Conservation (phyloP, 30 jellyfish, hydroid and myxozoan genomes). For the Calvadosia cruxmelitensis region DNA sequence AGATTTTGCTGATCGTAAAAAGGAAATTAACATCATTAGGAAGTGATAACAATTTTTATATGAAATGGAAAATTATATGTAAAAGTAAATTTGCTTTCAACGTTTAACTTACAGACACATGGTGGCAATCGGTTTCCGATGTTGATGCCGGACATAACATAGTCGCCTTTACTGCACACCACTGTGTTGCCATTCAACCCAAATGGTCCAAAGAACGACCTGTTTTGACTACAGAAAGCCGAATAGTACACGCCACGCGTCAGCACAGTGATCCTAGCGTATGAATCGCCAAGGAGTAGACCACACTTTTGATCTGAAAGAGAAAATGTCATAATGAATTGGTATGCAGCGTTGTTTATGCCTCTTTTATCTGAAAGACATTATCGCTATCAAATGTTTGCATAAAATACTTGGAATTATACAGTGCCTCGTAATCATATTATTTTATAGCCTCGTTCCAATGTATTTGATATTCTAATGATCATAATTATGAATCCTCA, state of each 20-base stretch:
- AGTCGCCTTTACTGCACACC: background rate
- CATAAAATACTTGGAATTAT: no score
- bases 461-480: no score
- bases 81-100: constrained; percentile 1
- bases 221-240: constrained; percentile 23
- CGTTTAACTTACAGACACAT: constrained; percentile 59
- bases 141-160: background rate
- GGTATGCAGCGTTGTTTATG: background rate
- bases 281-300: constrained; percentile 10
- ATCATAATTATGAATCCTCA: no score
- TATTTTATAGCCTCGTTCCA: no score
- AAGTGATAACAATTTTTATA: no score
- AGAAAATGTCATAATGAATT: background rate
- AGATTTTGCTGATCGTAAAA: no score
- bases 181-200: constrained; percentile 3
- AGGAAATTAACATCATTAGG: no score
- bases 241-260: constrained; percentile 6
- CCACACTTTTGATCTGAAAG: constrained; percentile 26
- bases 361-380: no score
- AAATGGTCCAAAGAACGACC: constrained; percentile 29
- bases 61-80: no score
- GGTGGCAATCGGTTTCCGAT: constrained; percentile 49
- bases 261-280: constrained; percentile 8
- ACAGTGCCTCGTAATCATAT: no score
- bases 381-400: no score